phyloP scores from a whole-genome alignment of 2,888 invertebrate genomes.

The Erebia ligea region DNA sequence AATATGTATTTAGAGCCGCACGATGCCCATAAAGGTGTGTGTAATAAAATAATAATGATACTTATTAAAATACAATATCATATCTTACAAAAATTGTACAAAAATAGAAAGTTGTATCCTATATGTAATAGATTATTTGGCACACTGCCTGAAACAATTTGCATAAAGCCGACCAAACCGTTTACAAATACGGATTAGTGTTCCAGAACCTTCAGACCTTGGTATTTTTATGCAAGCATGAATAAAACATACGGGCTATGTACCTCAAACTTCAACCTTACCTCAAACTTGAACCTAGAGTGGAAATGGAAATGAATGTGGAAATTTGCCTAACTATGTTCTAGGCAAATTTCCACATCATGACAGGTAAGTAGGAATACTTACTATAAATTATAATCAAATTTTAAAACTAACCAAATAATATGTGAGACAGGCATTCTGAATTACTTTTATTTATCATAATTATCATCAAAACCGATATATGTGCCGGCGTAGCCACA shows the following conservation, averaged over 20 bases:
- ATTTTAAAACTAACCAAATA: conserved; percentile 25
- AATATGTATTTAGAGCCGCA: background rate
- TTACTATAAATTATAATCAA: conserved; percentile 8
- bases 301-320: too few relatives aligned
- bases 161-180: too few relatives aligned
- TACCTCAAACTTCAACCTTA: background rate
- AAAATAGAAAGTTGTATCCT: too few relatives aligned
- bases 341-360: background rate
- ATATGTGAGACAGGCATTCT: conserved; percentile 23
- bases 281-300: too few relatives aligned
- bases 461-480: conserved; percentile 32
- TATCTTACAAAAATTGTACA: too few relatives aligned
- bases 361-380: background rate
- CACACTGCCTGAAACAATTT: too few relatives aligned
- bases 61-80: too few relatives aligned
- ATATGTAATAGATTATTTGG: too few relatives aligned
- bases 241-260: background rate
- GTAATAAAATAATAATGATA: too few relatives aligned
- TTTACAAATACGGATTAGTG: too few relatives aligned
- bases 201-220: conserved; percentile 3
- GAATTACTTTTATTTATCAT: conserved; percentile 35
- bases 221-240: conserved; percentile 11
- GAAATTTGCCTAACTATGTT: background rate
- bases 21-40: background rate
- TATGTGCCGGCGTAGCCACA: conserved; percentile 31